phyloP scores from a whole-genome alignment of 2,113 vertebrate genomes.

The Lampris megalopsis region DNA sequence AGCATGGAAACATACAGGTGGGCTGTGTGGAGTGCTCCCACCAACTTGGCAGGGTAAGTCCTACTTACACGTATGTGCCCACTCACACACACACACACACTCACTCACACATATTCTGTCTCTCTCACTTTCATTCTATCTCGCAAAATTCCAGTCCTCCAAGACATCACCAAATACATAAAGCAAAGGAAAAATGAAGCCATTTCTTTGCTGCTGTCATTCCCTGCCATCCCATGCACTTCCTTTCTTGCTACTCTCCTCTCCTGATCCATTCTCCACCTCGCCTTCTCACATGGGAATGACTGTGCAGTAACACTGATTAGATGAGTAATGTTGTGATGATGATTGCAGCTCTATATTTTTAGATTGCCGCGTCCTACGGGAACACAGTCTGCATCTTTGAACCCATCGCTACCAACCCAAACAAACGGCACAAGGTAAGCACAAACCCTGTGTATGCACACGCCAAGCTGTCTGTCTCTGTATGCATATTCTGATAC shows the following conservation, averaged over 20 bases:
- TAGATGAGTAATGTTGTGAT: slow-evolving; percentile 70
- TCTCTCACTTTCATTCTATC: background rate
- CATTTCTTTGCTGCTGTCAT: slow-evolving; percentile 6
- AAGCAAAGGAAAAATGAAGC: slow-evolving; percentile 15
- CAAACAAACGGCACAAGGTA: slow-evolving; percentile 96
- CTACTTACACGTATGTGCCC: slow-evolving; percentile 23
- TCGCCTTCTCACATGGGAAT: slow-evolving; percentile 41
- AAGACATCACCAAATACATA: slow-evolving; percentile 21
- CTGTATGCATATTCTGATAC: too few species aligned
- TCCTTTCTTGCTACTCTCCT: slow-evolving; percentile 15
- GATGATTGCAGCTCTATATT: slow-evolving; percentile 70
- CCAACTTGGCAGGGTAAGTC: slow-evolving; percentile 95
- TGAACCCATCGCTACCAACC: slow-evolving; percentile 92
- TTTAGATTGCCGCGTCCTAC: slow-evolving; percentile 97
- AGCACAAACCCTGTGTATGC: slow-evolving; percentile 68
- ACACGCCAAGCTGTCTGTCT: background rate
- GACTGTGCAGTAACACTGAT: slow-evolving; percentile 63
- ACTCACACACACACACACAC: slow-evolving; percentile 3
- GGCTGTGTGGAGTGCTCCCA: slow-evolving; percentile 98
- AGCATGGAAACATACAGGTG: slow-evolving; percentile 99
- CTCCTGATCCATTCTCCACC: background rate
- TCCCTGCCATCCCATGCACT: background rate
- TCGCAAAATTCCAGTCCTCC: slow-evolving; percentile 5
- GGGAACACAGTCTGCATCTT: slow-evolving; percentile 99
- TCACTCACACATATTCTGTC: slow-evolving; percentile 21